Base-by-base conservation (phyloP, 92 coral and sea anemone genomes). In the Phymanthus crucifer region DNA sequence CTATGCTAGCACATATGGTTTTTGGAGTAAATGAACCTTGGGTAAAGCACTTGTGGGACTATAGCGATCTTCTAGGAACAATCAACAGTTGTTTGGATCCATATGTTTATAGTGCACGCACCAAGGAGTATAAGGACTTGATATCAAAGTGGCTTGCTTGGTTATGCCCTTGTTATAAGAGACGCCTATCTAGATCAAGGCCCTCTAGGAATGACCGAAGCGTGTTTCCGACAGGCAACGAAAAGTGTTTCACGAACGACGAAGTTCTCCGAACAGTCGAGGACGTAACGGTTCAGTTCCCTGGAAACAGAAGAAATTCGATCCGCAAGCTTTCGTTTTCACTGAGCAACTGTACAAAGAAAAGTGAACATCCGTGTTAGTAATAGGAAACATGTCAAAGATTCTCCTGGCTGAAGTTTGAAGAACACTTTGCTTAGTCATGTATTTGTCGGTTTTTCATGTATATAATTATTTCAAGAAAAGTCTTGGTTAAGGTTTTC, bases 61-160 rank as follows among this genome's bases (percentile, higher is more conserved):
- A 78, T 27, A 72, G 94, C 34, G 95, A 89, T 35, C 37, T 78
- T 23, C 48, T 89, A 12, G 81, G 81, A 54, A 77, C 66, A 10
- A 40, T 86, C 38, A 90, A 91, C 54, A 83, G 89, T 26, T 84
- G 89, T 69, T 64, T 90, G 38, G 89, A 90, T 47, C 95, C 93
- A 0, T 35, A 80, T 1, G 75, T 90, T 12, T 90, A 90, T 56
- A 91, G 92, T 29, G 82, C 85, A n/a, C 71, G 89, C n/a, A 88
- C 94, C 16, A 79, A 70, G 37, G 82, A 85, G 35, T 86, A 81
- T 81, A 82, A 86, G 16, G 78, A 69, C 24, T 37, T 61, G 46
- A 73, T 81, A 35, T 21, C 57, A 29, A 58, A 67, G 27, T 81
- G 74, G 76, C 26, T 86, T 29, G 3, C 68, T 26, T 61, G 68